phyloP scores from a whole-genome alignment of 2,113 vertebrate genomes.

The Odocoileus virginianus region DNA sequence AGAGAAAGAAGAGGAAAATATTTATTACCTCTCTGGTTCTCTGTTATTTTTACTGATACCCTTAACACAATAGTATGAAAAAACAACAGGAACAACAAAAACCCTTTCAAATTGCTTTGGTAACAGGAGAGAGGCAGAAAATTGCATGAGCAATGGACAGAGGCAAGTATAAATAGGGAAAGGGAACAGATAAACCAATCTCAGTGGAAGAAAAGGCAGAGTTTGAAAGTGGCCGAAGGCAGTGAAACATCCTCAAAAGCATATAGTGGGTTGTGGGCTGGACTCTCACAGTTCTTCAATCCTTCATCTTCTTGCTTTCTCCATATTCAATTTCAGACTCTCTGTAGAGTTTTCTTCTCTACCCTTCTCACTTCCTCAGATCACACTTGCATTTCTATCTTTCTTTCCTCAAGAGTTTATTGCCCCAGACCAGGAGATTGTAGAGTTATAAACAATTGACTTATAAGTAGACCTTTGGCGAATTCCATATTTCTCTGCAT shows the following conservation, averaged over 20 bases:
- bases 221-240: background rate
- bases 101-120: background rate
- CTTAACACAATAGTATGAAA: background rate
- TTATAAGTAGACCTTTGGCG: background rate
- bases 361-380: background rate
- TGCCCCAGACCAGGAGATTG: background rate
- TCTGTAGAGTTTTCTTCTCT: background rate
- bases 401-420: background rate
- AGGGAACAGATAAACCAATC: background rate
- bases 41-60: background rate
- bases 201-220: background rate
- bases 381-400: background rate
- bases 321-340: background rate
- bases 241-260: background rate
- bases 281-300: background rate
- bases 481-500: background rate
- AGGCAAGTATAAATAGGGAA: background rate
- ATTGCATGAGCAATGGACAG: background rate
- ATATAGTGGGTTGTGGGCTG: background rate
- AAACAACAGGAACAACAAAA: background rate
- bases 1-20: background rate
- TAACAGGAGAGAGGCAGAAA: background rate
- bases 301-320: background rate
- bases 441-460: background rate
- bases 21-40: background rate